phyloP scores from a whole-genome alignment of 2,888 invertebrate genomes.

The Diarsia rubi region DNA sequence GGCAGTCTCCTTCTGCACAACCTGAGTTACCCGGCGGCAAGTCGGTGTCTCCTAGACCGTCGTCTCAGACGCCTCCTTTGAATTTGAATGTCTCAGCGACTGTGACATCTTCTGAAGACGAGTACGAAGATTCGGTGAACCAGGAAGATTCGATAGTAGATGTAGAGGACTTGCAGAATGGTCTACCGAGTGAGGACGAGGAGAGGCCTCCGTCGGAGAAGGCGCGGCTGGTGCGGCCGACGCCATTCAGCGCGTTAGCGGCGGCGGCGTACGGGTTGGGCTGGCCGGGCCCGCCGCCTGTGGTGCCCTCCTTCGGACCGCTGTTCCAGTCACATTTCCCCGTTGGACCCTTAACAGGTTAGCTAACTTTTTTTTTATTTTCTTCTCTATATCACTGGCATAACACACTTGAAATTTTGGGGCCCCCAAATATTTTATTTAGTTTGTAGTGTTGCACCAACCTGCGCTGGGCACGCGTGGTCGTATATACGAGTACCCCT shows the following conservation, averaged over 20 bases:
- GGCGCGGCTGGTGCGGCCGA: conserved; percentile 92
- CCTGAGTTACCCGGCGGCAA: conserved; percentile 88
- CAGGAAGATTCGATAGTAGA: conserved; percentile 94
- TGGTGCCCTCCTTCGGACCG: conserved; percentile 92
- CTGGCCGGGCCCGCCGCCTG: conserved; percentile 90
- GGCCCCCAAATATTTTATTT: not conserved
- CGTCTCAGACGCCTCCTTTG: conserved; percentile 87
- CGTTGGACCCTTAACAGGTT: conserved; percentile 87
- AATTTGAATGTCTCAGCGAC: conserved; percentile 88
- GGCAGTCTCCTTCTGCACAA: conserved; percentile 87
- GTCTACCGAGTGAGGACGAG: conserved; percentile 87
- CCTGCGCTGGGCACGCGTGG: not conserved
- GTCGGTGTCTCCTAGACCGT: conserved; percentile 82
- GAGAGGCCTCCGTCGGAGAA: conserved; percentile 81
- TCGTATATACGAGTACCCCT: not conserved
- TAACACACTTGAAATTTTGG: not conserved
- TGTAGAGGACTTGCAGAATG: conserved; percentile 94
- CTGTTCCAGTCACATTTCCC: conserved; percentile 93
- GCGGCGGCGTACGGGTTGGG: conserved; percentile 93
- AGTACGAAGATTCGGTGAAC: conserved; percentile 93
- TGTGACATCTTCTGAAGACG: conserved; percentile 91
- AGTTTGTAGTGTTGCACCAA: not conserved
- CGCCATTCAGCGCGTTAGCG: conserved; percentile 93
- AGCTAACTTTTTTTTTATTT: conserved; percentile 58
- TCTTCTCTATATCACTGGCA: not conserved